Evolutionary conservation across 2,113 vertebrate genomes (phyloP).

Genomic region (Megaleporinus macrocephalus): DNA sequence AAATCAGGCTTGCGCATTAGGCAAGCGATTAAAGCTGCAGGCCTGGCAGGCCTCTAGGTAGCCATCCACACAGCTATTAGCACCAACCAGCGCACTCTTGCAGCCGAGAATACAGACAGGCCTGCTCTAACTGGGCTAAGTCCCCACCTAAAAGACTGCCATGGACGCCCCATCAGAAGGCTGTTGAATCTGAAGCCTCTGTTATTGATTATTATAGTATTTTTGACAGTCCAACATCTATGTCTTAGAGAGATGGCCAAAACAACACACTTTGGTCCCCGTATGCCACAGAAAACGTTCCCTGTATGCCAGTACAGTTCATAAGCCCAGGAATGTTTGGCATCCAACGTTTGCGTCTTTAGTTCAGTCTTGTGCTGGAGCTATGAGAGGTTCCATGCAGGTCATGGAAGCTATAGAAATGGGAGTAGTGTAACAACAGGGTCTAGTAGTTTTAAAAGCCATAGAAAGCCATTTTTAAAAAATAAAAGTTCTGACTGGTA

Average conservation of each 20-base stretch:
- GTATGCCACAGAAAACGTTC: too few species aligned
- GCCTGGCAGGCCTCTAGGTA: constrained; percentile 60
- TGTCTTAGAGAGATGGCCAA: too few species aligned
- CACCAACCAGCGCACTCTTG: constrained; percentile 33
- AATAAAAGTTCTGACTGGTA: too few species aligned
- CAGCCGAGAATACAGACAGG: constrained; percentile 39
- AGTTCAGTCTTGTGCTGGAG: not conserved
- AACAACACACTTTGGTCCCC: too few species aligned
- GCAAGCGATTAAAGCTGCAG: constrained; percentile 65
- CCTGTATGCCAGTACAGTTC: too few species aligned
- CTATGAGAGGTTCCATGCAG: too few species aligned
- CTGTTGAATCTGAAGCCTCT: not conserved
- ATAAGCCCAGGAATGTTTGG: not conserved
- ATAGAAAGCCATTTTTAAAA: too few species aligned
- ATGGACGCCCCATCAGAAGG: not conserved
- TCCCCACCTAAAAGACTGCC: not conserved
- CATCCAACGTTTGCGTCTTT: not conserved
- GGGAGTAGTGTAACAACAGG: too few species aligned
- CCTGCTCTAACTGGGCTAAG: constrained; percentile 2
- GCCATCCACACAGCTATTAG: constrained; percentile 51
- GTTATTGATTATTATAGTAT: too few species aligned
- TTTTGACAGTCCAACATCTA: too few species aligned
- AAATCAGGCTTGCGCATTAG: constrained; percentile 66
- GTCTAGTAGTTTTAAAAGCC: too few species aligned
- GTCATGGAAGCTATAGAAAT: too few species aligned